Evolutionary conservation across 1,140 invertebrate species (phyloP).

Genomic region (Neomicropteryx cornuta): DNA sequence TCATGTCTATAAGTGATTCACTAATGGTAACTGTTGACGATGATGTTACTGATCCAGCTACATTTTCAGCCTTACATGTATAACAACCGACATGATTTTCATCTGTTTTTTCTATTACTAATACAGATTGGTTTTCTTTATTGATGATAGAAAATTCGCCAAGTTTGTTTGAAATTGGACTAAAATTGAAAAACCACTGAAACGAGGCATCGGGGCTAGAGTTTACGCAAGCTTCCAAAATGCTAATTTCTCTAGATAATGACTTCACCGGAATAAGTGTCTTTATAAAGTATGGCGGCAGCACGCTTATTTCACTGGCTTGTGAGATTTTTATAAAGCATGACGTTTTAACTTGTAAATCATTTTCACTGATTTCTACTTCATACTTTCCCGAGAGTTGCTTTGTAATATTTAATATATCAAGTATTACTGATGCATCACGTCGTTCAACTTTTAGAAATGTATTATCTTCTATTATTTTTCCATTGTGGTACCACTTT

Average conservation of each 20-base stretch:
- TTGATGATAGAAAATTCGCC: constrained; percentile 58
- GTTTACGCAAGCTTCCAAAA: constrained; percentile 66
- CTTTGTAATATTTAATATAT: constrained; percentile 55
- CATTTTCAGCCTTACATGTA: constrained; percentile 83
- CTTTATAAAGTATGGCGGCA: constrained; percentile 63
- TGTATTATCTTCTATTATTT: constrained; percentile 58
- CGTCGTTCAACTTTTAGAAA: constrained; percentile 53
- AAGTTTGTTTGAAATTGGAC: constrained; percentile 44
- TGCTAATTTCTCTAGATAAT: constrained; percentile 59
- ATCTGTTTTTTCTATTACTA: constrained; percentile 67
- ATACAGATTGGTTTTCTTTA: constrained; percentile 66
- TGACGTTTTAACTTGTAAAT: constrained; percentile 65
- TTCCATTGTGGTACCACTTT: constrained; percentile 81
- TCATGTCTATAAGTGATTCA: constrained; percentile 49
- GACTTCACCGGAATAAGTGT: constrained; percentile 60
- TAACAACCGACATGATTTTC: constrained; percentile 65
- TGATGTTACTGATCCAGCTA: constrained; percentile 71
- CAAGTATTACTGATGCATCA: constrained; percentile 55
- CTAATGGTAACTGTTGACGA: constrained; percentile 64
- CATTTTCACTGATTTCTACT: constrained; percentile 61
- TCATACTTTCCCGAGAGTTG: constrained; percentile 79
- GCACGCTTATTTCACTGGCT: constrained; percentile 44
- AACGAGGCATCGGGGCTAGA: constrained; percentile 72
- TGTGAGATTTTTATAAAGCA: constrained; percentile 58
- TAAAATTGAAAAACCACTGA: constrained; percentile 72